These are phyloP conservation scores for Ammodytes marinus DNA, from an alignment of 2,113 vertebrate genomes.

Conservation along the genomic window DNA sequence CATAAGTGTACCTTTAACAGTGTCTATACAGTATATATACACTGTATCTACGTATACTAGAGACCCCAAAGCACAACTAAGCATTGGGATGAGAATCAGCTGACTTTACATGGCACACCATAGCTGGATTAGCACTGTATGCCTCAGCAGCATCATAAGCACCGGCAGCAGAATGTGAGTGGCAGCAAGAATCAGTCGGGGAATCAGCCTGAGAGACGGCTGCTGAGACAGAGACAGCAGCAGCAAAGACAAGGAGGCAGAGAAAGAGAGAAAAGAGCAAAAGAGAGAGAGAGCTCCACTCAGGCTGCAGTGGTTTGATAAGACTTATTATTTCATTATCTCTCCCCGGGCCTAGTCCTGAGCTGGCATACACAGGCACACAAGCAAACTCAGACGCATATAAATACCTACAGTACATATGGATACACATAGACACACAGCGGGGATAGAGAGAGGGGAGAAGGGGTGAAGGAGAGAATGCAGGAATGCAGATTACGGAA, in stretches of 20 bases:
- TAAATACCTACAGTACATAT: slow-evolving; percentile 43
- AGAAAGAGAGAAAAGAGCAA: slow-evolving; percentile 39
- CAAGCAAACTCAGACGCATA: slow-evolving; percentile 33
- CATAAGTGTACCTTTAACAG: slow-evolving; percentile 14
- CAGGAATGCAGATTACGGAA: slow-evolving; percentile 68
- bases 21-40: slow-evolving; percentile 3
- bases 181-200: slow-evolving; percentile 62
- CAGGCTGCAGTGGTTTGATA: slow-evolving; percentile 82
- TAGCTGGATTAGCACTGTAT: slow-evolving; percentile 54
- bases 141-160: slow-evolving; percentile 38
- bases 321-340: slow-evolving; percentile 86
- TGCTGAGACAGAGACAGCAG: slow-evolving; percentile 55
- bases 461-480: slow-evolving; percentile 3
- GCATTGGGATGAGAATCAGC: slow-evolving; percentile 26
- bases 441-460: slow-evolving; percentile 16
- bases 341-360: slow-evolving; percentile 75
- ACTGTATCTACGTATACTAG: slow-evolving; percentile 9
- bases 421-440: slow-evolving; percentile 27
- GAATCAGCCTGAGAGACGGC: slow-evolving; percentile 67
- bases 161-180: slow-evolving; percentile 52
- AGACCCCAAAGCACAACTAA: slow-evolving; percentile 24
- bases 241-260: slow-evolving; percentile 56
- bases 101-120: slow-evolving; percentile 1
- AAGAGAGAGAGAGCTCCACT: slow-evolving; percentile 60
- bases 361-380: slow-evolving; percentile 61